Base-by-base conservation (phyloP, 2,888 invertebrate genomes). In the Tenthredo mesomela region DNA sequence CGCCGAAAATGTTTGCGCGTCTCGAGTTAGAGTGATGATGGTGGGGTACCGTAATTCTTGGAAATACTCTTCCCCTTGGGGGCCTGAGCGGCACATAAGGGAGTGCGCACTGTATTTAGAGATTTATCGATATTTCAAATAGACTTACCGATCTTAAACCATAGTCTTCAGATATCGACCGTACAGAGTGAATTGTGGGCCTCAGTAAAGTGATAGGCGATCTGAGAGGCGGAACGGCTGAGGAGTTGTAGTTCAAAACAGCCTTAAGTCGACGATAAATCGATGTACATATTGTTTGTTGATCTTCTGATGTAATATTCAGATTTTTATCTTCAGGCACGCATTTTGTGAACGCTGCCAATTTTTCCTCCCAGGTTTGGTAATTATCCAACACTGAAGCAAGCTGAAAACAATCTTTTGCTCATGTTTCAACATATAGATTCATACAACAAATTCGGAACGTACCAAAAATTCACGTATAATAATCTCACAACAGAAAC, bases 81-180 rank as follows among this genome's bases (percentile, higher is more conserved):
- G n/a, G n/a, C n/a, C n/a, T n/a, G n/a, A n/a, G n/a, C n/a, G n/a
- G n/a, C n/a, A n/a, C n/a, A n/a, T n/a, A n/a, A n/a, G n/a, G n/a
- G n/a, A n/a, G n/a, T n/a, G n/a, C n/a, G n/a, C n/a, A n/a, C n/a
- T n/a, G n/a, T 47, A 47, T 12, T 15, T 15, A 47, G 1, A 47
- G 47, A 15, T 12, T 47, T 15, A 47, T 15, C 47, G 15, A 47
- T 47, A 15, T 15, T 47, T 3, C 15, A 12, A 15, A 47, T 67
- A 67, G 15, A 82, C 83, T 88, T 90, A 94, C 93, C 90, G 90
- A 90, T 70, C 87, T 87, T 2, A 97, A 91, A 25, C 95, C 95
- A 88, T 97, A 97, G 90, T 96, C 96, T 47, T 96, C 95, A 78
- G 95, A 95, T 1, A 95, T 91, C 0, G 94, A 93, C 12, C 94